Base-by-base conservation (phyloP, 2,797 vertebrate genomes). In the Nasua narica region DNA sequence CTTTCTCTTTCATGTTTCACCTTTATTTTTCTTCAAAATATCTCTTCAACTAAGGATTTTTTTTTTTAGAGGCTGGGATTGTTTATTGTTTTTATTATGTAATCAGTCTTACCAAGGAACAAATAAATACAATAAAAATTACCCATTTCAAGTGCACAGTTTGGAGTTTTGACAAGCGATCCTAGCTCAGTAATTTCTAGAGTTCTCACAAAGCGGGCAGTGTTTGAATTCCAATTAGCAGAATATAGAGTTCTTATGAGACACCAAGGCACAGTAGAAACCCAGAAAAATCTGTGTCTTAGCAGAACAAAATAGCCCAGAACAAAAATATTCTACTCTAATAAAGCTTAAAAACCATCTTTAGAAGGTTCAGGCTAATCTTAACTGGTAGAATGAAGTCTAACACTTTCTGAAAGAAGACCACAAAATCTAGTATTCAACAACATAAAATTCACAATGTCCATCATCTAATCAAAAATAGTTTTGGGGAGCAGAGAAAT, bases 21-120 rank as follows among this genome's bases (percentile, higher is more conserved):
- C 15, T 37, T 23, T 90, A 43, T n/a, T 82, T 83, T 50, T 86
- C 95, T 90, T 94, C 52, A 87, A 60, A 95, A 58, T 87, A 82
- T 70, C 14, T 77, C n/a, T 70, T 76, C 7, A 62, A 10, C n/a
- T 56, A 74, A 46, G 13, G n/a, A 65, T 62, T 25, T 69, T 52
- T 25, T 69, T 52, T 65, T 58, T 78, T 78, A 65, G 69, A 13
- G 11, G 18, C 11, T 5, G 21, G 6, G 7, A 35, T 74, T 87
- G 4, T 60, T 90, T 81, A 62, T 54, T 87, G 0, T 78, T 78
- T 16, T 70, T 54, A 37, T 58, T 85, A 40, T 18, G 11, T 43
- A 60, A 46, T 32, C 29, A 79, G 58, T 4, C 43, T 35, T 58
- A 43, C 29, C 79, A 23, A 87, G 62, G 14, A 93, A 69, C 1